Evolutionary conservation across 2,113 vertebrate genomes (phyloP), one percentile per base, ranked within the genome.

Genomic region (Pandion haliaetus): DNA sequence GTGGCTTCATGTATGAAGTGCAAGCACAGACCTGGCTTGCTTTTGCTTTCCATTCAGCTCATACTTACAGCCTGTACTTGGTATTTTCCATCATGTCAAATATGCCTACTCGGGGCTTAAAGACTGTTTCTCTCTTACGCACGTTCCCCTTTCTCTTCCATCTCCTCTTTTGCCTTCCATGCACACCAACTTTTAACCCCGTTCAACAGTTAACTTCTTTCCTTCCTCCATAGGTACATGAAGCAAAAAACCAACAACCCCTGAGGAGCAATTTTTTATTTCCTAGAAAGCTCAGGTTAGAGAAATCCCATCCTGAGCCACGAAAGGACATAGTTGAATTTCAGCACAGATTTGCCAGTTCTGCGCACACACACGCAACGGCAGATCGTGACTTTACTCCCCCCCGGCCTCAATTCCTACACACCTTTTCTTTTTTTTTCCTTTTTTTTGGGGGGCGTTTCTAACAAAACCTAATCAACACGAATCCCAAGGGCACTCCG

Each of bases 301-400:
- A 19, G 7, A 2, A 9, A 25, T 4, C 40, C 20, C 77, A 10
- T 0, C 38, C 65, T 3, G 58, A 18, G n/a, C 26, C 16, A 5
- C 0, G 17, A 10, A 12, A 13, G 49, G 17, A 16, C 24, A 26
- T 0, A 3, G 52, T 0, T 20, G 9, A 9, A 29, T 10, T 4
- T 7, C 47, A 4, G 31, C 61, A 7, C 3, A 4, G 40, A 14
- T 9, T 8, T 6, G 8, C n/a, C 54, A 12, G 44, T 2, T 7
- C 17, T 6, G 23, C 17, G 3, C 36, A 5, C 55, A 19, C 36
- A 5, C 5, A 11, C 6, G 11, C 4, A 34, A 40, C 54, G 18
- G 17, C 36, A 29, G 13, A 14, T 4, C 40, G 2, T 6, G 55
- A 2, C 44, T 47, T 36, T 10, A 4, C 10, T n/a, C 18, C 25